Evolutionary conservation across 2,888 invertebrate species (phyloP).

Genomic region (Apamea monoglypha): DNA sequence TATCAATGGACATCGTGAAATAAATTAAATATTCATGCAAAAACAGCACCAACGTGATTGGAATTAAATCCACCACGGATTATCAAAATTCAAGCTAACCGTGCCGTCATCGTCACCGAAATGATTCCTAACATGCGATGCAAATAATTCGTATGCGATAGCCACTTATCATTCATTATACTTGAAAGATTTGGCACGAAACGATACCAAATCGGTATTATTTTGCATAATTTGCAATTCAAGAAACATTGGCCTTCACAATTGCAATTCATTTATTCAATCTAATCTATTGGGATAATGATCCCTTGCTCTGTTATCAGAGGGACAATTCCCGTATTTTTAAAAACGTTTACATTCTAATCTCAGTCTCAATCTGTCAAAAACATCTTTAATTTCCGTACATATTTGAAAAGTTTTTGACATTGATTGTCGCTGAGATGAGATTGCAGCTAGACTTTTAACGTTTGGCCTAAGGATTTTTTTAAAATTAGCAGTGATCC

Average conservation of each 20-base stretch:
- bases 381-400: background rate
- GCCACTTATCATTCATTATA: constrained; percentile 19
- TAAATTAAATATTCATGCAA: constrained; percentile 6
- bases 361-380: background rate
- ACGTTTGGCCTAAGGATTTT: background rate
- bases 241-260: constrained; percentile 10
- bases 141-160: background rate
- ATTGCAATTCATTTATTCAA: constrained; percentile 8
- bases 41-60: constrained; percentile 24
- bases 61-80: constrained; percentile 27
- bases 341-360: background rate
- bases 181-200: constrained; percentile 49
- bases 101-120: constrained; percentile 34
- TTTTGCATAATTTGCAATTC: constrained; percentile 31
- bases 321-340: too few species aligned
- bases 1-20: constrained; percentile 3
- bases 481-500: too few species aligned
- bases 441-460: too few species aligned
- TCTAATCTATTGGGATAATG: background rate
- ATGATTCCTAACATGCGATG: constrained; percentile 23
- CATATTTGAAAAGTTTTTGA: background rate
- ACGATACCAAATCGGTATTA: constrained; percentile 15
- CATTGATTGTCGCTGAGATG: background rate
- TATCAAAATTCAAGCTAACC: constrained; percentile 45
- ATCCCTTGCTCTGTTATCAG: background rate